phyloP scores from a whole-genome alignment of 2,888 invertebrate species.

The Marasmarcha lunaedactyla region DNA sequence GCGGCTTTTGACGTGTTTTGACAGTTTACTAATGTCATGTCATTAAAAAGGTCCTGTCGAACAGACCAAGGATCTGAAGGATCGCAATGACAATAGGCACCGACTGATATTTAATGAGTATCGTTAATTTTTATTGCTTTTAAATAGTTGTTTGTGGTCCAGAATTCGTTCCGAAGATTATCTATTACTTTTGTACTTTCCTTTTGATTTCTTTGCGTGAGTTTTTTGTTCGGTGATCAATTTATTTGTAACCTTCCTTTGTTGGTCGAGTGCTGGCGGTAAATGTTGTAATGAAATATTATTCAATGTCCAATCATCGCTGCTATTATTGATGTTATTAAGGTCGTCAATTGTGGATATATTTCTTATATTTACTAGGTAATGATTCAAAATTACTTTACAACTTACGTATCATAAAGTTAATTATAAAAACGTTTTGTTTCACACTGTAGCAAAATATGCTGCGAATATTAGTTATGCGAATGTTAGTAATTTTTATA shows the following conservation, averaged over 20 bases:
- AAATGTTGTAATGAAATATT: too few species aligned
- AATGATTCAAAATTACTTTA: too few species aligned
- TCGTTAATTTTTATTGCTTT: conserved; percentile 62
- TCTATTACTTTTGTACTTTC: conserved; percentile 17
- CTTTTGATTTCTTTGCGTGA: conserved; percentile 18
- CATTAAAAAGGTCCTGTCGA: conserved; percentile 44
- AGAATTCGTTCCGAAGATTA: conserved; percentile 50
- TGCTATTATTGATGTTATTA: neutral
- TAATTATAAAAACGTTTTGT: too few species aligned
- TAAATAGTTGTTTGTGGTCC: conserved; percentile 48
- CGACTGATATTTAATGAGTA: conserved; percentile 53
- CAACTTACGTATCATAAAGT: too few species aligned
- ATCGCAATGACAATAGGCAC: conserved; percentile 33
- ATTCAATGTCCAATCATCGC: too few species aligned
- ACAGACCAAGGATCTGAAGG: neutral
- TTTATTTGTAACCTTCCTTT: neutral
- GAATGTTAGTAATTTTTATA: too few species aligned
- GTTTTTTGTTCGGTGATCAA: conserved; percentile 10
- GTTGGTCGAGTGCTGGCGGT: too few species aligned
- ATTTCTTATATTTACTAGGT: too few species aligned
- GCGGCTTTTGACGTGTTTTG: conserved; percentile 65
- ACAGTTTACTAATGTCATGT: conserved; percentile 64
- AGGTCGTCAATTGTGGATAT: neutral
- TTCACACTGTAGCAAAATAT: too few species aligned
- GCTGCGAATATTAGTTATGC: too few species aligned